phyloP scores from a whole-genome alignment of 2,888 invertebrate genomes.

The Rhingia rostrata region DNA sequence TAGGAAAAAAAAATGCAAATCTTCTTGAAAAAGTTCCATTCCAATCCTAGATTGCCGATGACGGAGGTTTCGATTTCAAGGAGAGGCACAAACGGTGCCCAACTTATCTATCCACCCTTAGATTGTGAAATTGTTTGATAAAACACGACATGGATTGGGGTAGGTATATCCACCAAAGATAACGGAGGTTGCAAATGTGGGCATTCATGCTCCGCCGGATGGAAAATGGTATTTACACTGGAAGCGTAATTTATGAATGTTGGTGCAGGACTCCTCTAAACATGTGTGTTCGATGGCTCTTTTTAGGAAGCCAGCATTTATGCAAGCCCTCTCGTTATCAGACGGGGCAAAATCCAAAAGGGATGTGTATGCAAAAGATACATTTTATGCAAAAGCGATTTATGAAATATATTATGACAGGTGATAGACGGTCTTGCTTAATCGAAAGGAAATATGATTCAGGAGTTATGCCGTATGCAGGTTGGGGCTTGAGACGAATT shows the following conservation, averaged over 20 bases:
- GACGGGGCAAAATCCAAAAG: background rate
- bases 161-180: background rate
- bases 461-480: background rate
- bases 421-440: conserved; percentile 53
- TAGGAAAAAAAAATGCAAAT: conserved; percentile 17
- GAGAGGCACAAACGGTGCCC: conserved; percentile 2
- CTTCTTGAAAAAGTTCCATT: background rate
- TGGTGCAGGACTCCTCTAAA: conserved; percentile 37
- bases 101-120: conserved; percentile 34
- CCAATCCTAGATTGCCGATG: conserved; percentile 2
- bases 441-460: conserved; percentile 54
- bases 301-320: background rate
- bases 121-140: conserved; percentile 15
- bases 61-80: background rate
- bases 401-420: conserved; percentile 48
- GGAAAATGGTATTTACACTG: conserved; percentile 53
- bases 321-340: conserved; percentile 8
- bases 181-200: conserved; percentile 31
- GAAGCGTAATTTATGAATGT: conserved; percentile 8
- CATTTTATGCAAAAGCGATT: conserved; percentile 21
- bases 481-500: no score
- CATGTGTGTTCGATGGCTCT: conserved; percentile 25
- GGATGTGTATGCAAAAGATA: conserved; percentile 16
- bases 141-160: background rate
- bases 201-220: conserved; percentile 37